Evolutionary conservation across 2,888 invertebrate genomes (phyloP).

Genomic region (Chelonus formosanus): DNA sequence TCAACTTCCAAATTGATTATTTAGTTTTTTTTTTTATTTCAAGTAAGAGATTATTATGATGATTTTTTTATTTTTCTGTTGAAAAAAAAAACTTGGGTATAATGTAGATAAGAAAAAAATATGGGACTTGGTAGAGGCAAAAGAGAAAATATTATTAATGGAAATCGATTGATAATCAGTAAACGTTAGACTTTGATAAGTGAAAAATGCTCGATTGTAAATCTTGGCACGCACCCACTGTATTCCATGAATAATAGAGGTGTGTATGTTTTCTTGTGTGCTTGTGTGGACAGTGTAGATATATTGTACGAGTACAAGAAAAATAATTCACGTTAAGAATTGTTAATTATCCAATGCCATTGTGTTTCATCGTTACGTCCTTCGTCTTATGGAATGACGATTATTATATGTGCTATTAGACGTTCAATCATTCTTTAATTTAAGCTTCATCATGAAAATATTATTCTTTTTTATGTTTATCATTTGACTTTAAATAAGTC

Average conservation of each 20-base stretch:
- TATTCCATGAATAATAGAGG: constrained; percentile 27
- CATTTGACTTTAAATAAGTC: no score
- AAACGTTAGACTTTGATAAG: constrained; percentile 8
- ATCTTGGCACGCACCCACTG: constrained; percentile 27
- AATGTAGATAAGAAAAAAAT: no score
- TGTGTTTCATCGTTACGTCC: constrained; percentile 42
- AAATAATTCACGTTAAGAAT: constrained; percentile 52
- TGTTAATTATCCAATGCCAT: constrained; percentile 53
- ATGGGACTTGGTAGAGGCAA: no score
- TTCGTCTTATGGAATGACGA: constrained; percentile 44
- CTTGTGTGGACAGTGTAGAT: constrained; percentile 1
- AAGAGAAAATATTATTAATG: not conserved
- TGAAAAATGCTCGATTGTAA: constrained; percentile 23
- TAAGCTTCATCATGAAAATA: not conserved
- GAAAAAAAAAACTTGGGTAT: no score
- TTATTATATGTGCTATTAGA: constrained; percentile 28
- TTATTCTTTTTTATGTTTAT: no score
- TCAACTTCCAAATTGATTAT: no score
- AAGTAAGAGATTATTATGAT: no score
- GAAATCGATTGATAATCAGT: constrained; percentile 1
- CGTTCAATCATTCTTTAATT: constrained; percentile 13
- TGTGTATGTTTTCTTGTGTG: constrained; percentile 5
- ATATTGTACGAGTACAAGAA: constrained; percentile 49
- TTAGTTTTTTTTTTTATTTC: no score
- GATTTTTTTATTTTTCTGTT: no score